Conservation (phyloP, 2,113 vertebrate genomes). For the Stigmatopora nigra region DNA sequence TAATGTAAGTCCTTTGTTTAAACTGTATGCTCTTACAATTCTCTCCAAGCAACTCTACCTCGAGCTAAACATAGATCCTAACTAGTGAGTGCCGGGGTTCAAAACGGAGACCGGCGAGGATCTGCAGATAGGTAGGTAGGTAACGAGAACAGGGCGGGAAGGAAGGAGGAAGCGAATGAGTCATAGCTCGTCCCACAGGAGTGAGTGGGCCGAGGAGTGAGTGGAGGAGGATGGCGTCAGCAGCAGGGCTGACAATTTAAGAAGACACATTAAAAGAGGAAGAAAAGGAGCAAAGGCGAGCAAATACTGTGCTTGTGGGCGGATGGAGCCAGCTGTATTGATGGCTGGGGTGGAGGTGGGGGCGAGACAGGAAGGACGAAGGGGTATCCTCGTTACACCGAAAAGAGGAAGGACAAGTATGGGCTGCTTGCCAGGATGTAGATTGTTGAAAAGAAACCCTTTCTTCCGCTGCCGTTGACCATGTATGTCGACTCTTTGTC, state of each 20-base stretch:
- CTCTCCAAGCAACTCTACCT: background rate
- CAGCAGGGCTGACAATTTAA: conserved; percentile 64
- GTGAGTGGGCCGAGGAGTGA: conserved; percentile 58
- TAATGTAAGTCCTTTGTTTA: background rate
- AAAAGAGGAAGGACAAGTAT: conserved; percentile 18
- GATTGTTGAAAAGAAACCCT: conserved; percentile 49
- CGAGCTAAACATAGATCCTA: conserved; percentile 30
- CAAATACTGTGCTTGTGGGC: conserved; percentile 31
- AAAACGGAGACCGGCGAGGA: conserved; percentile 32
- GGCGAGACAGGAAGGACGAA: conserved; percentile 21
- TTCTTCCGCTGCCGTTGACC: conserved; percentile 32
- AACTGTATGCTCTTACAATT: background rate
- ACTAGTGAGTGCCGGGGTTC: conserved; percentile 20
- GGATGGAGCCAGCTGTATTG: conserved; percentile 33
- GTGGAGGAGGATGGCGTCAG: conserved; percentile 72
- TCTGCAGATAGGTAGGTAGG: conserved; percentile 53
- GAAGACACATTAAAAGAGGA: conserved; percentile 62
- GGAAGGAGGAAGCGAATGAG: conserved; percentile 64
- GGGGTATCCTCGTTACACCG: conserved; percentile 51
- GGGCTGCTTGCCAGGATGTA: conserved; percentile 26
- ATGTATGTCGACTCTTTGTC: conserved; percentile 11
- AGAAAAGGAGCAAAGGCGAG: conserved; percentile 34
- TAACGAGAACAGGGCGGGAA: conserved; percentile 46
- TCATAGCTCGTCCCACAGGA: conserved; percentile 74
- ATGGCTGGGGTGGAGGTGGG: conserved; percentile 40